A percentile compares a stretch with the other conserved stretches of the same genome.
phyloP scores from a whole-genome alignment of 2,113 vertebrate genomes.

The Spermophilus dauricus region DNA sequence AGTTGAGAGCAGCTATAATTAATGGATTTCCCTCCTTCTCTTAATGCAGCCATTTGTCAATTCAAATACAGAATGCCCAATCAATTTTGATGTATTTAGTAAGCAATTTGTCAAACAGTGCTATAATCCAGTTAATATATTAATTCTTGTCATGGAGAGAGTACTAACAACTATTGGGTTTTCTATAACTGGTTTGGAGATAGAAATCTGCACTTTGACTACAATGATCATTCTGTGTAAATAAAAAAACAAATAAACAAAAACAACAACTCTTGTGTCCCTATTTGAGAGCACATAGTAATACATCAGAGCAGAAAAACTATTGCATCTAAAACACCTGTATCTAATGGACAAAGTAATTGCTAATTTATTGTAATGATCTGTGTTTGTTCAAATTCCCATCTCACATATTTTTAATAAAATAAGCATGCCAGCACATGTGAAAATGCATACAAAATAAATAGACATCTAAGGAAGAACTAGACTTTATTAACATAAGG shows the following conservation, averaged over 20 bases:
- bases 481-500: not conserved
- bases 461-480: not conserved
- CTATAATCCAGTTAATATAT: slow-evolving; percentile 91
- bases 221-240: slow-evolving; percentile 53
- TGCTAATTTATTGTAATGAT: not conserved
- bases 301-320: not conserved
- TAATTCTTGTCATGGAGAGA: slow-evolving; percentile 88
- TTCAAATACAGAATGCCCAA: slow-evolving; percentile 90
- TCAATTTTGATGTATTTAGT: slow-evolving; percentile 93
- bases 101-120: slow-evolving; percentile 91
- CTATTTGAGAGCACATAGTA: not conserved
- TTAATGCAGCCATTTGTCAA: slow-evolving; percentile 93
- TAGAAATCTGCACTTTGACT: slow-evolving; percentile 71
- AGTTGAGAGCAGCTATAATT: slow-evolving; percentile 91
- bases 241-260: not conserved
- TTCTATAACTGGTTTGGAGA: slow-evolving; percentile 78
- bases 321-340: not conserved
- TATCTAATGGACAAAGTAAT: not conserved
- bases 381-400: not conserved
- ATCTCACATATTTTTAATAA: slow-evolving; percentile 15
- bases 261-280: not conserved
- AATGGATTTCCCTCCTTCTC: slow-evolving; percentile 91
- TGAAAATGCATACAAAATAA: slow-evolving; percentile 38
- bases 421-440: not conserved
- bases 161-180: slow-evolving; percentile 83